Conservation (phyloP, 1,140 invertebrate genomes). For the Chrysomallon squamiferum region DNA sequence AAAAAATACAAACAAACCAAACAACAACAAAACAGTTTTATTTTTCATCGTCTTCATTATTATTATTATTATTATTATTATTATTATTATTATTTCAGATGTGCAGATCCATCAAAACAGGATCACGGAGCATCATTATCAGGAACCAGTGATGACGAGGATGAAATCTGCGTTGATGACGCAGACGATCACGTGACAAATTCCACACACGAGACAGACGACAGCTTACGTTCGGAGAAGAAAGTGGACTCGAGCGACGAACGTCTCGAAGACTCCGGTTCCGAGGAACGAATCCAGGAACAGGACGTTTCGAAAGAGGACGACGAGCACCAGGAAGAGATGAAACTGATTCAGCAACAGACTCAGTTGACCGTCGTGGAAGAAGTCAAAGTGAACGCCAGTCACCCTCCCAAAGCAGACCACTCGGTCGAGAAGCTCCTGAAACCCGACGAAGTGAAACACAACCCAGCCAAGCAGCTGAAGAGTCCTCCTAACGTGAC, state of each 20-base stretch:
- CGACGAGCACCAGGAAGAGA: background rate
- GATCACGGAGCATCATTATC: background rate
- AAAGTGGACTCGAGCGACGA: background rate
- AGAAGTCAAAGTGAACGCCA: background rate
- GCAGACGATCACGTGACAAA: conserved; percentile 17
- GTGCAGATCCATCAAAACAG: background rate
- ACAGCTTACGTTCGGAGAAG: background rate
- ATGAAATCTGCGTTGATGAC: conserved; percentile 38
- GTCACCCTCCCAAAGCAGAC: background rate
- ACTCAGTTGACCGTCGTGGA: background rate
- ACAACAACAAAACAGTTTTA: background rate
- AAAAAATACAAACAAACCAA: background rate
- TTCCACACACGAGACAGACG: background rate
- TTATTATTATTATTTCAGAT: background rate
- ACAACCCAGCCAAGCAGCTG: conserved; percentile 12
- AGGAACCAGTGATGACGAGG: conserved; percentile 26
- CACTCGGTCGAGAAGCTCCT: background rate
- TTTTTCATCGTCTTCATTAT: background rate
- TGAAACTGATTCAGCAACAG: background rate
- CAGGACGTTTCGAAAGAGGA: background rate
- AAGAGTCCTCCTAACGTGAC: conserved; percentile 47
- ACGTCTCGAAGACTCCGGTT: background rate
- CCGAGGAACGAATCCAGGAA: background rate
- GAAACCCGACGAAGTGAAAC: background rate
- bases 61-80: background rate